Percentiles rank a stretch among this genome's conserved stretches.
phyloP scores from a whole-genome alignment of 2,797 vertebrate genomes.

The Argentina silus region DNA sequence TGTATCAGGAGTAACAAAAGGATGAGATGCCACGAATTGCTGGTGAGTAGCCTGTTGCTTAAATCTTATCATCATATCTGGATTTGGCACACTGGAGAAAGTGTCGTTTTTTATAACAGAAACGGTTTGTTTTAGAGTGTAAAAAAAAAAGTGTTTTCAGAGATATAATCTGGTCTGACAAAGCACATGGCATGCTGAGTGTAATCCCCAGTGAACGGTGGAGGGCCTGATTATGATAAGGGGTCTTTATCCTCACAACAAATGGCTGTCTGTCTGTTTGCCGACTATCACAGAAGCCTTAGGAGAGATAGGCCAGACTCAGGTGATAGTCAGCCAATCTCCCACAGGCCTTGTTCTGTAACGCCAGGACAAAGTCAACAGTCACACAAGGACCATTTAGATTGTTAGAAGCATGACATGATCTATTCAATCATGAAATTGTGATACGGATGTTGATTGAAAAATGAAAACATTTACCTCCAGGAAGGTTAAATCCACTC shows the following conservation, averaged over 20 bases:
- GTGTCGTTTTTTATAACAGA: not conserved
- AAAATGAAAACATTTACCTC: not conserved
- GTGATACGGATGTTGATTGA: conserved; percentile 5
- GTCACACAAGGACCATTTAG: conserved; percentile 23
- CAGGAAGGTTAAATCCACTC: not conserved
- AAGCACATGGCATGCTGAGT: conserved; percentile 37
- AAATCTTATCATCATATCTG: not conserved
- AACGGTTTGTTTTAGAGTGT: conserved; percentile 13
- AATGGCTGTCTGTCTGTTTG: conserved; percentile 61
- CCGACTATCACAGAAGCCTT: conserved; percentile 43
- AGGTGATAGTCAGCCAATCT: conserved; percentile 36
- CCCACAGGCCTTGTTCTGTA: conserved; percentile 6
- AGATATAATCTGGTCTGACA: conserved; percentile 45
- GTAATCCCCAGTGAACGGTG: conserved; percentile 56
- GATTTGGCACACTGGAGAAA: conserved; percentile 7
- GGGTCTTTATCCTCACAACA: conserved; percentile 60
- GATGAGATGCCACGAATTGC: conserved; percentile 5
- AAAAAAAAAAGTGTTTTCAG: not conserved
- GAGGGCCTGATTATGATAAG: conserved; percentile 56
- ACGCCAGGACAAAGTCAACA: conserved; percentile 36
- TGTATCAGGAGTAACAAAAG: conserved; percentile 24
- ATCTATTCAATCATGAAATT: conserved; percentile 17
- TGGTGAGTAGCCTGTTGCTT: not conserved
- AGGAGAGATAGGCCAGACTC: conserved; percentile 33
- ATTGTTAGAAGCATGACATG: conserved; percentile 15